Percentiles rank a stretch among this genome's conserved stretches.
Evolutionary conservation across 2,888 invertebrate species (phyloP).

Genomic region (Tipula confusa): DNA sequence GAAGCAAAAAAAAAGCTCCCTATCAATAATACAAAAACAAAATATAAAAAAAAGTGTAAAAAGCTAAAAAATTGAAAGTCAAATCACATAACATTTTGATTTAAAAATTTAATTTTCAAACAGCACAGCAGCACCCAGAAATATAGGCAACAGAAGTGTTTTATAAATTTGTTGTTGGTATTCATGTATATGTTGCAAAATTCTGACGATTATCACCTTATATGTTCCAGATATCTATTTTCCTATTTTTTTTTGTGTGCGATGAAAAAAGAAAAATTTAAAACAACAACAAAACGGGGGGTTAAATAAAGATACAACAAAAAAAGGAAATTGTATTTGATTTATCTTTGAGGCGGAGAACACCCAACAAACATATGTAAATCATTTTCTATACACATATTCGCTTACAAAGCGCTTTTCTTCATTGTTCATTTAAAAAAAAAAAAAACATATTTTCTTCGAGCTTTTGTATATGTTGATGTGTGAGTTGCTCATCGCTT

Average conservation of each 20-base stretch:
- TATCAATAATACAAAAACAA: not conserved
- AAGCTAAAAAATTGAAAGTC: conserved; percentile 3
- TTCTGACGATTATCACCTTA: not conserved
- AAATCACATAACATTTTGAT: not conserved
- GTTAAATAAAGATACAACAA: no score
- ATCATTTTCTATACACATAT: not conserved
- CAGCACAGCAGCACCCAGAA: not conserved
- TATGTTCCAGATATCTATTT: not conserved
- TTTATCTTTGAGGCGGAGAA: not conserved
- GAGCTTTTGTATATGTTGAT: not conserved
- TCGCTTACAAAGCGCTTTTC: not conserved
- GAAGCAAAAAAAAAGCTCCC: not conserved
- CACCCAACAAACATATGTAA: not conserved
- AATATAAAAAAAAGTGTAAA: not conserved
- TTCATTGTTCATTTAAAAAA: not conserved
- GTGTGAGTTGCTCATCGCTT: not conserved
- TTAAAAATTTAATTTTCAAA: not conserved
- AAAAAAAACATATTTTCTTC: not conserved
- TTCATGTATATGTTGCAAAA: not conserved
- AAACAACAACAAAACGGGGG: not conserved
- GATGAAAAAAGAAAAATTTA: not conserved
- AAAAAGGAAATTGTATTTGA: not conserved
- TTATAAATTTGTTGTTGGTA: not conserved
- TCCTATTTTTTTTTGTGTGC: not conserved
- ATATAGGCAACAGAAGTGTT: not conserved